Percentiles rank a stretch among this genome's conserved stretches.
These are phyloP conservation scores for Drosophila ercepeae DNA, from an alignment of 1,140 invertebrate species.

Conservation along the genomic window DNA sequence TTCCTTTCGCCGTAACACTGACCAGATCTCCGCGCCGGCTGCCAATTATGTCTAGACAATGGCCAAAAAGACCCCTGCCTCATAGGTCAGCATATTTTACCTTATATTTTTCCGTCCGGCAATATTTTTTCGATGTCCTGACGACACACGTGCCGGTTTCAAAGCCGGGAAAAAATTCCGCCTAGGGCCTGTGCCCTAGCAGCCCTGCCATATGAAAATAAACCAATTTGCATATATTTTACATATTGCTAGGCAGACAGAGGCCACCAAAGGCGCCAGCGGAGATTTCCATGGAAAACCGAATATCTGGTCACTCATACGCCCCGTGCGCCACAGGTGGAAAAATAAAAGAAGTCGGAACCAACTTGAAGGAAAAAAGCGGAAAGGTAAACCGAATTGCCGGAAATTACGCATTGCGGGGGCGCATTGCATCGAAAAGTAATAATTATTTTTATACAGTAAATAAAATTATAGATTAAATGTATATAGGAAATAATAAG, in stretches of 20 bases:
- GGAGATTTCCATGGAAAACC: slow-evolving; percentile 36
- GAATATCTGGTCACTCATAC: slow-evolving; percentile 54
- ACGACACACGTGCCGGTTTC: slow-evolving; percentile 46
- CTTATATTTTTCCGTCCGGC: slow-evolving; percentile 6
- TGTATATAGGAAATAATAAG: not conserved
- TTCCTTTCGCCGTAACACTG: not conserved
- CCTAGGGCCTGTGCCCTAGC: slow-evolving; percentile 2
- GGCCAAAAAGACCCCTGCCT: not conserved
- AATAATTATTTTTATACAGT: not conserved
- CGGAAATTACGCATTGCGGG: slow-evolving; percentile 55
- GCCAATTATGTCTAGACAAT: slow-evolving; percentile 69
- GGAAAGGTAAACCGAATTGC: slow-evolving; percentile 35
- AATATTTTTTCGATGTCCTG: slow-evolving; percentile 11
- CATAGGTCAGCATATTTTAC: slow-evolving; percentile 32
- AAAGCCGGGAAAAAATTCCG: not conserved
- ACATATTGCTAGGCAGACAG: slow-evolving; percentile 27
- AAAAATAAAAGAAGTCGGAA: slow-evolving; percentile 16
- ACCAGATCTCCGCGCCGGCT: slow-evolving; percentile 10
- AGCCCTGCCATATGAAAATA: slow-evolving; percentile 73
- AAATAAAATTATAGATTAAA: not conserved
- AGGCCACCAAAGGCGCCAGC: not conserved
- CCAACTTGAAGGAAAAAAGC: slow-evolving; percentile 49
- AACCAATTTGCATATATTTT: slow-evolving; percentile 78
- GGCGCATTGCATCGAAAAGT: not conserved
- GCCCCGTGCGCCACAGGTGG: slow-evolving; percentile 66